Evolutionary conservation across 2,888 invertebrate species (phyloP), one percentile per base, ranked within the genome.

Genomic region (Hirtodrosophila alboralis): DNA sequence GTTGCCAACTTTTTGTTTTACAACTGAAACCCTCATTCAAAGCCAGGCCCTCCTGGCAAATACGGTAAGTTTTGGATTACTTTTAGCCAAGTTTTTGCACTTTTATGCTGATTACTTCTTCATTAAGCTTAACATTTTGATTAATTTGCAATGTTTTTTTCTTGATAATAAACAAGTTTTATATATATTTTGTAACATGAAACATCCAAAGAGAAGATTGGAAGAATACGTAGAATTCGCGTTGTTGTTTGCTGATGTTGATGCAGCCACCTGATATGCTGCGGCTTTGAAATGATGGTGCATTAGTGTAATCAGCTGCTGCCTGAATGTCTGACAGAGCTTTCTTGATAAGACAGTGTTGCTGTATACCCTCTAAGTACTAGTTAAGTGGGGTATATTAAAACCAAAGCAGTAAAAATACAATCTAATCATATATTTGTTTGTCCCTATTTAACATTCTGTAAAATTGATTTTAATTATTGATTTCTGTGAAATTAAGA

Each of bases 41-140:
- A 33, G 37, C 40, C 37, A 37, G 67, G 47, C 4, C 47, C 26
- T 44, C 38, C 73, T 73, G 60, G 43, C 54, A 43, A 40, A 60
- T 28, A 60, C 54, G 73, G 69, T 73, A 73, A 73, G 69, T 73
- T n/a, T n/a, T n/a, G n/a, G n/a, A n/a, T 21, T 45, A 43, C 58
- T 58, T 31, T 45, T 16, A 5, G 30, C 4, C 18, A 7, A n/a
- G 9, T 41, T 64, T 63, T 70, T 45, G n/a, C 10, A 18, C 21
- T 41, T 21, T 33, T 23, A 56, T 33, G 12, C 12, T n/a, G 8
- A 28, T 13, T 43, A 26, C 6, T 26, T 8, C 26, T 37, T 47
- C 30, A 12, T 9, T 21, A 9, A 43, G 31, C 21, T 49, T 64
- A 14, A 21, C 14, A 45, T 34, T 71, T 28, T 58, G 53, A 45